Percentiles rank a stretch among this genome's conserved stretches.
Conservation (phyloP, 2,113 vertebrate genomes). For the Xyrauchen texanus region DNA sequence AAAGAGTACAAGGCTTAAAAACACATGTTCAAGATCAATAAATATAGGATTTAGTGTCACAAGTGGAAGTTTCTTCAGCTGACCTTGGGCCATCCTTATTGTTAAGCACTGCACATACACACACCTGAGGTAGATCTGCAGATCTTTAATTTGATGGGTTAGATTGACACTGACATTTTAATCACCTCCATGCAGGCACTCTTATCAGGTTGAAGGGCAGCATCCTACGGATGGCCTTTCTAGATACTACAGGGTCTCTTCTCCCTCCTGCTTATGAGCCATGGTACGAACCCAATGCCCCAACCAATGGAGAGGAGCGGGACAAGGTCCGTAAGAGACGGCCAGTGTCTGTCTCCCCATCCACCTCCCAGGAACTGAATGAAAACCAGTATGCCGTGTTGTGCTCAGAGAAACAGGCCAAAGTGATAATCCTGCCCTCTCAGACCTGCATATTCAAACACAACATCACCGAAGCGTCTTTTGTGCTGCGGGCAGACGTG, state of each 20-base stretch:
- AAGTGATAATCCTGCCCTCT: constrained; percentile 92
- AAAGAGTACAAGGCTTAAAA: too few species aligned
- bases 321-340: constrained; percentile 85
- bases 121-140: background rate
- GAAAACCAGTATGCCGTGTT: constrained; percentile 95
- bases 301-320: constrained; percentile 92
- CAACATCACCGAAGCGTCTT: constrained; percentile 96
- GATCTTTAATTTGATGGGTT: background rate
- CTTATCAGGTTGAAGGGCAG: constrained; percentile 91
- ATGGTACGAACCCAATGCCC: constrained; percentile 88
- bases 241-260: constrained; percentile 86
- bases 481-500: constrained; percentile 92
- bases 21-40: too few species aligned
- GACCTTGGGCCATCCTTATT: too few species aligned
- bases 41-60: too few species aligned
- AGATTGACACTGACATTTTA: background rate
- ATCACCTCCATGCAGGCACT: constrained; percentile 79
- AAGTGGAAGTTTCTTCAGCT: too few species aligned
- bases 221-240: constrained; percentile 88
- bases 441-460: constrained; percentile 95
- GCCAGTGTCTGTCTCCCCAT: constrained; percentile 93
- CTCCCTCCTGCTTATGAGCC: constrained; percentile 83
- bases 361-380: constrained; percentile 92
- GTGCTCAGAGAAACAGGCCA: constrained; percentile 98
- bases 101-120: too few species aligned